These are phyloP conservation scores for Brevimyrus niger DNA, from an alignment of 2,113 vertebrate genomes.

Conservation along the genomic window DNA sequence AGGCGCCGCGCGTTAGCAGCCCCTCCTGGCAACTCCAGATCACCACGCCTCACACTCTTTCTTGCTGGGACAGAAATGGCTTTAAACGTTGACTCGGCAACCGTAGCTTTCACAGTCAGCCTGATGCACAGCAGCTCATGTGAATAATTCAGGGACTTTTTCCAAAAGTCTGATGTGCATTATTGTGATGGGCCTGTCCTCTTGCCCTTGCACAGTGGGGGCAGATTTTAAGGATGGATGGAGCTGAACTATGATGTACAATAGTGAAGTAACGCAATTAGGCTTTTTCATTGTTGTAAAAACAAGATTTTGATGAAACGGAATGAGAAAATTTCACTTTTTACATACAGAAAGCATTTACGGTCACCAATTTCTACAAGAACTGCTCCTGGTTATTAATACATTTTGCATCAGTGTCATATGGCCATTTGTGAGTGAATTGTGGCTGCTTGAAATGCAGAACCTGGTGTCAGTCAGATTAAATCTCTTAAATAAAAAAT, in stretches of 20 bases:
- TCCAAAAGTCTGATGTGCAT: slow-evolving; percentile 28
- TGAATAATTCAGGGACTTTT: slow-evolving; percentile 30
- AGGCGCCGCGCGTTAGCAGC: background rate
- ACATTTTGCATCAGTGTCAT: slow-evolving; percentile 3
- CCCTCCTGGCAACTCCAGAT: background rate
- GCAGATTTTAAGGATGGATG: slow-evolving; percentile 41
- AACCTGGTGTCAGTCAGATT: background rate
- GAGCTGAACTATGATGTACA: slow-evolving; percentile 34
- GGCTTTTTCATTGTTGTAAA: slow-evolving; percentile 15
- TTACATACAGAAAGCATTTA: background rate
- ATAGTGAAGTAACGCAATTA: slow-evolving; percentile 34
- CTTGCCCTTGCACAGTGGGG: slow-evolving; percentile 35
- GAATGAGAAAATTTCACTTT: background rate
- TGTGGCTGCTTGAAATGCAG: slow-evolving; percentile 2
- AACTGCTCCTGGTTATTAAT: background rate
- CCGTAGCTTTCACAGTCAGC: slow-evolving; percentile 8
- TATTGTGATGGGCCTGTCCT: slow-evolving; percentile 43
- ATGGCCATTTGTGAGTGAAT: background rate
- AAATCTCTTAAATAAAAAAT: slow-evolving; percentile 16
- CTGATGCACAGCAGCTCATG: slow-evolving; percentile 23
- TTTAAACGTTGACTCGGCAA: background rate
- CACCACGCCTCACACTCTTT: background rate
- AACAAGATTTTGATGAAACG: background rate
- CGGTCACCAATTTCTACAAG: background rate
- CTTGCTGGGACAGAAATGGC: background rate